Base-by-base conservation (phyloP, 2,113 vertebrate species). In the Peromyscus californicus region DNA sequence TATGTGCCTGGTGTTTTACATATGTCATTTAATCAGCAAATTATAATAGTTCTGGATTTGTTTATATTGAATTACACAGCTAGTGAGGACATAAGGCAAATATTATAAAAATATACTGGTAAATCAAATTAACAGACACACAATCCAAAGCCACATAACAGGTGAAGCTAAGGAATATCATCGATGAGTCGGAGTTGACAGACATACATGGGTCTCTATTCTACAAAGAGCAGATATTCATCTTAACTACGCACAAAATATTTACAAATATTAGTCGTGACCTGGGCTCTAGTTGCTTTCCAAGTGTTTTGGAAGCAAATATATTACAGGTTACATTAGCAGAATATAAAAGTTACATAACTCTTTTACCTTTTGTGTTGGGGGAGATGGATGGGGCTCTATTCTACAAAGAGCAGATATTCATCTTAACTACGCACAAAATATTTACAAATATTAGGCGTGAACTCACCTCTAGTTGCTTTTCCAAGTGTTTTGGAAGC, bases 261-360 rank as follows among this genome's bases (percentile, higher is more conserved):
- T 0, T 13, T n/a, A 54, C 5, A 67, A 54, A 83, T 33, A 22
- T 45, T 5, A 65, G 17, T 45, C 5, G 21, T 22, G 48, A 48
- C 45, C 67, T n/a, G 61, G n/a, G 74, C 83, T 80, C 67, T 51
- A 39, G 21, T 45, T 69, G 79, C 84, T 93, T 80, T 78, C 15
- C 2, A 31, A 91, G 22, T 33, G 26, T 72, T 61, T 88, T 72
- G 45, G 70, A 85, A 80, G 72, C 69, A 90, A 9, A 24, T 26
- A 12, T 15, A 48, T 22, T 51, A 75, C 29, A 36, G n/a, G 82
- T 51, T 92, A 67, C 45, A 24, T 79, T 94, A 85, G 89, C 51
- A 80, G 75, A 63, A 69, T 54, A 70, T 33, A 63, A 67, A 88
- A 93, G 48, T 42, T 75, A 89, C 86, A 72, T 92, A 78, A 57